Conservation (phyloP, 2,888 invertebrate genomes). For the Drosophila borealis region DNA sequence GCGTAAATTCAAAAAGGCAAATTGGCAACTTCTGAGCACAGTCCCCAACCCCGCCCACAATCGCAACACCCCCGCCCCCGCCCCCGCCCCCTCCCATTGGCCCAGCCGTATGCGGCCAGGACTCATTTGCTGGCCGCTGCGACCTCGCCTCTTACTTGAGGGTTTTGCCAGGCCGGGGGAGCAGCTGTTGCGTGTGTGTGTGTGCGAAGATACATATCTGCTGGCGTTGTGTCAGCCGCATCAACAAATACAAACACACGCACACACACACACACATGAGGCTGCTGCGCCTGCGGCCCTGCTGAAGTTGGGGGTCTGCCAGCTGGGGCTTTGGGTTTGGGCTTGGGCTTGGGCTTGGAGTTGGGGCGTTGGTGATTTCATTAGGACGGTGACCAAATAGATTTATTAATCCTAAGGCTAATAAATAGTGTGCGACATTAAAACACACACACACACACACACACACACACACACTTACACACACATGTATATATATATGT, state of each 20-base stretch:
- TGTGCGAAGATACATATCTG: slow-evolving; percentile 65
- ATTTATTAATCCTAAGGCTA: slow-evolving; percentile 84
- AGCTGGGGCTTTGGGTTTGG: not conserved
- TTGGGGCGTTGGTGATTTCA: slow-evolving; percentile 69
- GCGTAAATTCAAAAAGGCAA: slow-evolving; percentile 83
- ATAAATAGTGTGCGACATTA: slow-evolving; percentile 83
- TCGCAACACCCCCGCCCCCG: not conserved
- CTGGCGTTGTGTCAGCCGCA: slow-evolving; percentile 69
- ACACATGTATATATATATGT: not conserved
- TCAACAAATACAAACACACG: slow-evolving; percentile 56
- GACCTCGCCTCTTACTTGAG: slow-evolving; percentile 12
- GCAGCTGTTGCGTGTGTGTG: slow-evolving; percentile 30
- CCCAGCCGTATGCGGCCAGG: slow-evolving; percentile 13
- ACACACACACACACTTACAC: slow-evolving; percentile 20
- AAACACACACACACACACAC: slow-evolving; percentile 33
- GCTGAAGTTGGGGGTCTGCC: slow-evolving; percentile 4
- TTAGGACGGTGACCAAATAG: slow-evolving; percentile 84
- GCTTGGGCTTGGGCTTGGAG: slow-evolving; percentile 7
- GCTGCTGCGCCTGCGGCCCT: slow-evolving; percentile 37
- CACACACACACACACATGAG: slow-evolving; percentile 42
- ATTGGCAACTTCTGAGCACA: slow-evolving; percentile 77
- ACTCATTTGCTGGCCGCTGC: slow-evolving; percentile 58
- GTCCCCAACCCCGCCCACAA: not conserved
- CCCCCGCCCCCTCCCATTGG: not conserved
- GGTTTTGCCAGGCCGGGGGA: not conserved